Percentiles rank a stretch among this genome's conserved stretches.
These are phyloP conservation scores for Siniperca obscura DNA, from an alignment of 2,797 vertebrate species.

Conservation along the genomic window DNA sequence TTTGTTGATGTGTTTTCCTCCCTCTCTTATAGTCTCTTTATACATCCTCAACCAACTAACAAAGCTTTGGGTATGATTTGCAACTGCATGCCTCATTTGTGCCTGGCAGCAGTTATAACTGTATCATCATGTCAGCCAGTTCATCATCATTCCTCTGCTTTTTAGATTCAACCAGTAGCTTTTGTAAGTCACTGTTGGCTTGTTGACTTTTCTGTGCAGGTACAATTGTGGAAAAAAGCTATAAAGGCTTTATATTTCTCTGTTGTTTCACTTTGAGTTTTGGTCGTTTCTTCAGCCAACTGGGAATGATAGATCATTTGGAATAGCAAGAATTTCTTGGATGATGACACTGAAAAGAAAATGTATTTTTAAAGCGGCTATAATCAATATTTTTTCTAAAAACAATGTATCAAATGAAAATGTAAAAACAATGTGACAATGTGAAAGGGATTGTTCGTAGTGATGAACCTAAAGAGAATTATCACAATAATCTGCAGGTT, in stretches of 20 bases:
- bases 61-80: constrained; percentile 35
- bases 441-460: not conserved
- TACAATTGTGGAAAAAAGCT: not conserved
- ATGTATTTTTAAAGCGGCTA: not conserved
- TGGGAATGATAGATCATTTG: not conserved
- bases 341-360: not conserved
- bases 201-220: not conserved
- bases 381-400: not conserved
- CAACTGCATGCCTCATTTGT: constrained; percentile 12
- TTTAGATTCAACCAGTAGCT: not conserved
- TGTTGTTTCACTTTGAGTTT: not conserved
- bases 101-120: constrained; percentile 10
- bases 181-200: not conserved
- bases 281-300: not conserved
- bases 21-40: constrained; percentile 16
- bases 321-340: not conserved
- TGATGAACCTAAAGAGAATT: too few relatives aligned
- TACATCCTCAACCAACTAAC: not conserved
- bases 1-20: constrained; percentile 31
- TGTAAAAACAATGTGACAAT: not conserved
- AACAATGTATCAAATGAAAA: not conserved
- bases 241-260: not conserved
- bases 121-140: constrained; percentile 1
- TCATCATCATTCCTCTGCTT: not conserved
- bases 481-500: too few relatives aligned